A percentile compares a stretch with the other conserved stretches of the same genome.
These are phyloP conservation scores for Pristionchus japonicus DNA, from an alignment of 2,888 invertebrate species.

Conservation along the genomic window DNA sequence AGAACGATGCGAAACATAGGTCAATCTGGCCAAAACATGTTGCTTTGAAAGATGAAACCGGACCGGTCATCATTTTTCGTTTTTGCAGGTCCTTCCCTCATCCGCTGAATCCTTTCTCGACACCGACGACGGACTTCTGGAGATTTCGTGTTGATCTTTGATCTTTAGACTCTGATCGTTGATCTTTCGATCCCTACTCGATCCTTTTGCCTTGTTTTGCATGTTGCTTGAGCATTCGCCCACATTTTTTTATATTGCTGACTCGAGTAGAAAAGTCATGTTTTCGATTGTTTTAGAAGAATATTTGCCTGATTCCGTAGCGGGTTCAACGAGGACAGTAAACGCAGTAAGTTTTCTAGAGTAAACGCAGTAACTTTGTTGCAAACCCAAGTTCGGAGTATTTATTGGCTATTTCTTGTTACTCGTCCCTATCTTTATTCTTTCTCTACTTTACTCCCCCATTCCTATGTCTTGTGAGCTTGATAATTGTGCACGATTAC, in stretches of 20 bases:
- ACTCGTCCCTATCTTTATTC: neutral
- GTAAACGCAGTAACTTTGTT: constrained; percentile 26
- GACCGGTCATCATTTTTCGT: neutral
- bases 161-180: neutral
- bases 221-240: constrained; percentile 10
- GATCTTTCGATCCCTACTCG: neutral
- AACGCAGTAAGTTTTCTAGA: constrained; percentile 25
- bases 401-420: constrained; percentile 4
- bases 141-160: constrained; percentile 40
- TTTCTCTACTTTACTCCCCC: neutral
- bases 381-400: neutral
- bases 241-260: neutral
- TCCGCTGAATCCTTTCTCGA: neutral
- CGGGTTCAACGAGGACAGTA: neutral
- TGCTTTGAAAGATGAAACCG: neutral
- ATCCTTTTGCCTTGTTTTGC: constrained; percentile 3
- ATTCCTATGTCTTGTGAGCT: constrained; percentile 4
- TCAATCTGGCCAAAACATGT: neutral
- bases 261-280: neutral
- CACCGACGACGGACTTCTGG: neutral
- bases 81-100: neutral
- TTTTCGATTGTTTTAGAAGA: neutral
- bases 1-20: too few species aligned
- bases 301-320: neutral
- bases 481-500: neutral